Percentiles rank a stretch among this genome's conserved stretches.
These are phyloP conservation scores for Megathymus violae DNA, from an alignment of 1,140 invertebrate genomes.

Conservation along the genomic window DNA sequence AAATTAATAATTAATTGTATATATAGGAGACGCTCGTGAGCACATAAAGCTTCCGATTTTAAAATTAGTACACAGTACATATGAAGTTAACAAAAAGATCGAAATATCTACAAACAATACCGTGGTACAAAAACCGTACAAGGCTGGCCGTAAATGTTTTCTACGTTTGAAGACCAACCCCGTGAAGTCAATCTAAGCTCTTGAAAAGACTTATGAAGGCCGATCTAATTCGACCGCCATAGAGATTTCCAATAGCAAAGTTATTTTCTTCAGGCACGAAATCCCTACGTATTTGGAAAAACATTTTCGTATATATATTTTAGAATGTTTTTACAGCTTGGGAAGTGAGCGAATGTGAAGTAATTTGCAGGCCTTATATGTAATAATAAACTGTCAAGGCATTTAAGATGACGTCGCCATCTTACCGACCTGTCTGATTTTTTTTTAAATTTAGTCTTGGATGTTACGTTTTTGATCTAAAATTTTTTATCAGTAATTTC, in stretches of 20 bases:
- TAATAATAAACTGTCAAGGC: too few relatives aligned
- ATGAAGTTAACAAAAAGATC: too few relatives aligned
- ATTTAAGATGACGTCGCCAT: too few relatives aligned
- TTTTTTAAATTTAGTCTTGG: too few relatives aligned
- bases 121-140: slow-evolving; percentile 21
- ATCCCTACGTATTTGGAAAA: slow-evolving; percentile 10
- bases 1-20: too few relatives aligned
- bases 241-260: slow-evolving; percentile 30
- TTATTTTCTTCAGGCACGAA: slow-evolving; percentile 19
- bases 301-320: not conserved
- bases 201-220: slow-evolving; percentile 26
- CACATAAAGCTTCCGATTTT: too few relatives aligned
- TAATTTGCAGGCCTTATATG: not conserved
- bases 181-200: slow-evolving; percentile 28
- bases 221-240: slow-evolving; percentile 24
- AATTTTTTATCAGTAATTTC: too few relatives aligned
- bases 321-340: not conserved
- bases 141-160: slow-evolving; percentile 18
- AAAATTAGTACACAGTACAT: too few relatives aligned
- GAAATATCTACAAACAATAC: slow-evolving; percentile 5
- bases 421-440: too few relatives aligned
- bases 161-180: slow-evolving; percentile 19
- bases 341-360: not conserved
- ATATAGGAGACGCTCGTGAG: too few relatives aligned
- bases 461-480: too few relatives aligned